Evolutionary conservation across 2,113 vertebrate genomes (phyloP).

Genomic region (Sinosuthora webbiana): DNA sequence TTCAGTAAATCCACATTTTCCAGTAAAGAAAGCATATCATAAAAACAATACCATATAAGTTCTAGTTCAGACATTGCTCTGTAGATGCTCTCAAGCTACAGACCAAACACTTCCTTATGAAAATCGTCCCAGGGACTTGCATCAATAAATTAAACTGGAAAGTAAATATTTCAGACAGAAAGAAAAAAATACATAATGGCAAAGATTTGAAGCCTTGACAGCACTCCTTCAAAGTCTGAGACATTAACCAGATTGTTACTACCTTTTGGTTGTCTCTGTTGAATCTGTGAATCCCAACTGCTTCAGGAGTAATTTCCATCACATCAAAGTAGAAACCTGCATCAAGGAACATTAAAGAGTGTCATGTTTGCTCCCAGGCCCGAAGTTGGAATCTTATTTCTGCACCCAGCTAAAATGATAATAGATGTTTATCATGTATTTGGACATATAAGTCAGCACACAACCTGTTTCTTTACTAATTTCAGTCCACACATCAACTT

Average conservation of each 20-base stretch:
- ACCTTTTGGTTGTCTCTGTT: conserved; percentile 78
- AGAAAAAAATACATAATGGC: background rate
- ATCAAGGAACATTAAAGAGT: conserved; percentile 15
- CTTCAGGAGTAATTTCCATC: conserved; percentile 91
- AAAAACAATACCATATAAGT: background rate
- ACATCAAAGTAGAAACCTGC: conserved; percentile 91
- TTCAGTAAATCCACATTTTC: background rate
- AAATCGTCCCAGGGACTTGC: background rate
- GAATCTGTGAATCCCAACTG: conserved; percentile 84
- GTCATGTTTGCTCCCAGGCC: background rate
- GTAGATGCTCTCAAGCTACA: background rate
- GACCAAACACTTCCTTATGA: background rate
- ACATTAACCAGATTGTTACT: background rate
- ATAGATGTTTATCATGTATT: background rate
- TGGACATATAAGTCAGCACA: background rate
- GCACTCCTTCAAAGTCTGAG: background rate
- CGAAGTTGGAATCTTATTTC: background rate
- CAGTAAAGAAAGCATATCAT: background rate
- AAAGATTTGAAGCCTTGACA: background rate
- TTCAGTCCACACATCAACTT: background rate
- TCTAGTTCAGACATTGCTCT: background rate
- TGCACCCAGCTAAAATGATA: background rate
- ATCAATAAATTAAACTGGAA: background rate
- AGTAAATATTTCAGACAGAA: background rate
- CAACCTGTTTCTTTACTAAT: background rate